Base-by-base conservation (phyloP, 2,797 vertebrate species). In the Podarcis lilfordi region DNA sequence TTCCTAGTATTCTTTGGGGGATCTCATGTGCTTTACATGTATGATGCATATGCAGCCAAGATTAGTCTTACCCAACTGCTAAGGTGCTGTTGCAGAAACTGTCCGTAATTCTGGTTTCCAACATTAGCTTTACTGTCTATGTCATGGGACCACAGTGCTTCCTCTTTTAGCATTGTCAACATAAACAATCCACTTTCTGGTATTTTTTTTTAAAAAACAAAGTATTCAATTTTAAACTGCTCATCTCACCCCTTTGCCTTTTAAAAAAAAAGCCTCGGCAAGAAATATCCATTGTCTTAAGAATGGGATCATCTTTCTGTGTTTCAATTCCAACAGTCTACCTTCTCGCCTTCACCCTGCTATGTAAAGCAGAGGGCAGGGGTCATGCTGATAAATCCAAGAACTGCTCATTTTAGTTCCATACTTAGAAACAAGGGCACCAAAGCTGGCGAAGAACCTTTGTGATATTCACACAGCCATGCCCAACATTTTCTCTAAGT, bases 341-440 rank as follows among this genome's bases (percentile, higher is more conserved):
- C 17, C 13, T 9, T 15, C 35, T 35, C 64, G 35, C 43, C 66
- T 71, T 32, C 21, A 35, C 9, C 23, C 6, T 71, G 7, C 9
- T 86, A 79, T 43, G 64, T 50, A 55, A 5, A 7, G 15, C 32
- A 17, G 19, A 69, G 85, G 45, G 45, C 45, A 50, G 45, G 45
- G 45, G 45, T 79, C 64, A 37, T 29, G 8, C 35, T 27, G 79
- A 50, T 79, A 64, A 86, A 66, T 78, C 61, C 11, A 78, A 29
- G 29, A 78, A 86, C 37, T 68, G 61, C 64, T 78, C 66, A 79
- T 69, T 79, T 79, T 79, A 79, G 66, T 86, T 79, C 66, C 35
- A 29, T 86, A 79, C 15, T 86, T 21, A 79, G 50, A 86, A 86
- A 79, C 40, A n/a, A 71, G n/a, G 85, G 23, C 32, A 19, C 64